phyloP scores from a whole-genome alignment of 2,797 vertebrate species.

The Adelosebastes latens region DNA sequence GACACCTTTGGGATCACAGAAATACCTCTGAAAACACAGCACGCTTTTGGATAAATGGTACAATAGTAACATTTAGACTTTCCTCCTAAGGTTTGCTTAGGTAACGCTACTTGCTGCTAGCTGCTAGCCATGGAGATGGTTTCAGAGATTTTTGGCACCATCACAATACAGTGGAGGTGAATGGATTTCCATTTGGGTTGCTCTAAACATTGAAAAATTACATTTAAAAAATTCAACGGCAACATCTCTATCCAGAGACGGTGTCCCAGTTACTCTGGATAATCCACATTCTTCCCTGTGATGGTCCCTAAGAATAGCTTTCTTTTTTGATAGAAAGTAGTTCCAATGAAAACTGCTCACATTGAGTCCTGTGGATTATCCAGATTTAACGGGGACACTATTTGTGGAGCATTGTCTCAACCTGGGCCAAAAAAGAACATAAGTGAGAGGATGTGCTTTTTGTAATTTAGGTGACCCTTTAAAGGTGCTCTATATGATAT shows the following conservation, averaged over 20 bases:
- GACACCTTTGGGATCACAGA: background rate
- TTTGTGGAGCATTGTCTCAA: background rate
- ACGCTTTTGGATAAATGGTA: background rate
- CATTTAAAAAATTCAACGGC: background rate
- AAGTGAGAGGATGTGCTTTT: background rate
- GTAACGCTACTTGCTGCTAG: background rate
- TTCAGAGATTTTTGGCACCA: background rate
- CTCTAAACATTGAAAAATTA: background rate
- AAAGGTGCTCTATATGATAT: no score
- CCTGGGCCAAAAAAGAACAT: background rate
- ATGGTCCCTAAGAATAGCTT: conserved; percentile 5
- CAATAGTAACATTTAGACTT: background rate
- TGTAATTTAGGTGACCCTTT: background rate
- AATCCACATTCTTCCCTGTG: conserved; percentile 10
- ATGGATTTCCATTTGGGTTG: background rate
- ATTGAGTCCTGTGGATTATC: conserved; percentile 16
- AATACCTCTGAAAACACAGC: background rate
- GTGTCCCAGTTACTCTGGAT: conserved; percentile 22
- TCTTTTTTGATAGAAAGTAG: background rate
- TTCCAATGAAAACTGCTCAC: conserved; percentile 8
- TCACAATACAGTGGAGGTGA: background rate
- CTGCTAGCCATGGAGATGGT: background rate
- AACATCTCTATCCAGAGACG: conserved; percentile 1
- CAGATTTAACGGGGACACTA: conserved; percentile 4
- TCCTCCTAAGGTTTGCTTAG: background rate